A percentile compares a stretch with the other conserved stretches of the same genome.
These are phyloP conservation scores for Scartelaos histophorus DNA, from an alignment of 2,113 vertebrate genomes.

Conservation along the genomic window DNA sequence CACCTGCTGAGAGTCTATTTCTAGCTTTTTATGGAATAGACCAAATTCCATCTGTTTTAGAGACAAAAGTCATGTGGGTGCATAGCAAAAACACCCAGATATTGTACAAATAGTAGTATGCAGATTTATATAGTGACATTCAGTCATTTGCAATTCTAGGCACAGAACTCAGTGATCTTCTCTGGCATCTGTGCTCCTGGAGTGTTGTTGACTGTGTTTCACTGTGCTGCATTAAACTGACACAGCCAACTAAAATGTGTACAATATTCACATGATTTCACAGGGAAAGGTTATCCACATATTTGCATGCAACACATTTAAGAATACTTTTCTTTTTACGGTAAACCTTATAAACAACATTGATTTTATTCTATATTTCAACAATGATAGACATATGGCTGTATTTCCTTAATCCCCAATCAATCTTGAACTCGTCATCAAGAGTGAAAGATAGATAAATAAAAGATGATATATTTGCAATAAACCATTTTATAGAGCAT, in stretches of 20 bases:
- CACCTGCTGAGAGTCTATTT: not conserved
- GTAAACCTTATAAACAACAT: not conserved
- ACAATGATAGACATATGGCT: not conserved
- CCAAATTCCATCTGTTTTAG: not conserved
- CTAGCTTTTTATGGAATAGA: not conserved
- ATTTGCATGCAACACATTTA: not conserved
- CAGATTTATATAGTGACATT: no score
- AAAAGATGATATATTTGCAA: not conserved
- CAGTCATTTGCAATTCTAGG: not conserved
- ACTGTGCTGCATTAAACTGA: not conserved
- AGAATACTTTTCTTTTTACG: not conserved
- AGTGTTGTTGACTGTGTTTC: not conserved
- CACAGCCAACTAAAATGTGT: not conserved
- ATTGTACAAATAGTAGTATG: not conserved
- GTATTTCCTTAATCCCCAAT: not conserved
- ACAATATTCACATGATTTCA: not conserved
- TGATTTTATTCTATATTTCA: not conserved
- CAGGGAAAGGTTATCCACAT: not conserved
- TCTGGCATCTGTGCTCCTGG: not conserved
- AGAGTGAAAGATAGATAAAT: not conserved
- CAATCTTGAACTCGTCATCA: not conserved
- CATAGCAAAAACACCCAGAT: not conserved
- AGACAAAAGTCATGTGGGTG: not conserved
- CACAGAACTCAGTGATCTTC: not conserved
- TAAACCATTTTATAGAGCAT: slow-evolving; percentile 20